These are phyloP conservation scores for Sepioteuthis lessoniana DNA, from an alignment of 2,888 invertebrate species.

Conservation along the genomic window DNA sequence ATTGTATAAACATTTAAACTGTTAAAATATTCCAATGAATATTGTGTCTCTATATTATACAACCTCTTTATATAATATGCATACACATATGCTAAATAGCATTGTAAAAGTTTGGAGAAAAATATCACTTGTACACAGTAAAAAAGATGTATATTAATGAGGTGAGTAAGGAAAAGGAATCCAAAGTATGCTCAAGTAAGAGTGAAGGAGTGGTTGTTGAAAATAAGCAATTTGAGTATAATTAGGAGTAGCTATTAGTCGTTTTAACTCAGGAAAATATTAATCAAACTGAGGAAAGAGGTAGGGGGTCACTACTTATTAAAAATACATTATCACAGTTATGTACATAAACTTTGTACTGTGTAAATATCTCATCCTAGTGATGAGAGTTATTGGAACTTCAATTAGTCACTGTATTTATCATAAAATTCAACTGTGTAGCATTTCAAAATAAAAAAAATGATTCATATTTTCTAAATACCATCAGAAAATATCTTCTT, in stretches of 20 bases:
- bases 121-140: background rate
- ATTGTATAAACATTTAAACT: background rate
- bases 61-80: background rate
- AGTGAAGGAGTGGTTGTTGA: background rate
- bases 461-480: no score
- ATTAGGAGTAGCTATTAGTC: background rate
- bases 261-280: background rate
- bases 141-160: background rate
- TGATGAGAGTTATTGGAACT: no score
- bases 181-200: background rate
- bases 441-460: no score
- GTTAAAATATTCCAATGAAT: background rate
- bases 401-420: no score
- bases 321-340: no score
- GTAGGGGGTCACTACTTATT: background rate
- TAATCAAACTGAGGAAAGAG: background rate
- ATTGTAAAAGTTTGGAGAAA: background rate
- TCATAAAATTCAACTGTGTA: no score
- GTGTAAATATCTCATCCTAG: no score
- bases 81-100: background rate
- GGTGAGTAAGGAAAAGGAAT: background rate
- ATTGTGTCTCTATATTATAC: background rate
- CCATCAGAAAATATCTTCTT: no score
- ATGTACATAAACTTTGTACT: no score
- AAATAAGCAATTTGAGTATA: slow-evolving; percentile 16